Base-by-base conservation (phyloP, 2,888 invertebrate species). In the Anthrax anthrax region DNA sequence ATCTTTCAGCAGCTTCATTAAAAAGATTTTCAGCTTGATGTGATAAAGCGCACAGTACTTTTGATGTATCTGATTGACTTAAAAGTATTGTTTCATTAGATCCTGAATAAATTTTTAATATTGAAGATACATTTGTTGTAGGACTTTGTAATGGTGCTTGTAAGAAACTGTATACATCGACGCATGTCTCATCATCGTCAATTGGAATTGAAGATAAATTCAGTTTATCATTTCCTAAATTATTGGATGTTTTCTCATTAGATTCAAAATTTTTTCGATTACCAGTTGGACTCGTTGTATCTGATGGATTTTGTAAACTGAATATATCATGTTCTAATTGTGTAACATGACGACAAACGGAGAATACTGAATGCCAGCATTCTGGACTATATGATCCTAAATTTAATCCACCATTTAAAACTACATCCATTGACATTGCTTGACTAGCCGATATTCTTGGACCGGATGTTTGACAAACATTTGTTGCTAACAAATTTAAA, bases 291-390 rank as follows among this genome's bases (percentile, higher is more conserved):
- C 67, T 63, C 4, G 63, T 59, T 13, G 62, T 58, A 29, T 63
- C 56, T 8, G 65, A 55, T 3, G 67, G 59, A 55, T 66, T 67
- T 51, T 86, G 86, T 58, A 84, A 81, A 23, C 90, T 89, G 58
- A 92, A 92, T 54, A 90, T 77, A 1, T 84, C 82, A 62, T 92
- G 91, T 58, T 96, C 96, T 58, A 95, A 70, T 58, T 87, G 86
- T 5, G 90, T 85, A 8, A 95, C 88, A 62, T 94, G 92, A 37
- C 92, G 81, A 56, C 92, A 92, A 18, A 92, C 92, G 58, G 85
- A 81, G 62, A 97, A 91, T 50, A 96, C 88, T 61, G 96, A 92
- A 52, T 87, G 85, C 96, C 96, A 96, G 59, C 95, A 95, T 54
- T 90, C 88, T 17, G 88, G 77, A 23, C 92, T 88, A 60, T 92